Conservation (phyloP, 2,113 vertebrate genomes). For the Caranx ignobilis region DNA sequence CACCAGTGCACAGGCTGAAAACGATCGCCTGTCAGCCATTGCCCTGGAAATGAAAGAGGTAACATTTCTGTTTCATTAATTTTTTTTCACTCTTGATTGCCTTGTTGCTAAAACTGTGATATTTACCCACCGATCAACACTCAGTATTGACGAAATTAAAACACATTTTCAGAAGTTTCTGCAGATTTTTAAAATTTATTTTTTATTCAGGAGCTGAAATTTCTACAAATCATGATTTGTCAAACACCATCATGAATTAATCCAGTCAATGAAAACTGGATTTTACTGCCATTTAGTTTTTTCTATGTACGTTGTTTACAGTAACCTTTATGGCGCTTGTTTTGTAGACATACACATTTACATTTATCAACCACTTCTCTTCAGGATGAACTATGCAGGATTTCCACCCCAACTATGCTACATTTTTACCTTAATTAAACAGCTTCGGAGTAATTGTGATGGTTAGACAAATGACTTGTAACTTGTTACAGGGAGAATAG, state of each 20-base stretch:
- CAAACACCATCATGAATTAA: neutral
- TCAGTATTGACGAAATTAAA: too few relatives aligned
- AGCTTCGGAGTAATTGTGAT: too few relatives aligned
- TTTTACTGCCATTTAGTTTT: neutral
- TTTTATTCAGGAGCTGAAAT: too few relatives aligned
- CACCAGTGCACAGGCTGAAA: slow-evolving; percentile 91
- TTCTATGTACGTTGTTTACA: neutral
- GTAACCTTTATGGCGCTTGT: neutral
- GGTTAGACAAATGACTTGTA: too few relatives aligned
- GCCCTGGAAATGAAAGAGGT: slow-evolving; percentile 95
- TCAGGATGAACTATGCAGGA: neutral
- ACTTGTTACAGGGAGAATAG: too few relatives aligned
- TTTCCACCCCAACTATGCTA: too few relatives aligned
- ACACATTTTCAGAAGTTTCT: too few relatives aligned
- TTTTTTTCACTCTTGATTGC: neutral
- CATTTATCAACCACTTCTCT: neutral
- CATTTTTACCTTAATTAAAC: too few relatives aligned
- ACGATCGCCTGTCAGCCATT: slow-evolving; percentile 90
- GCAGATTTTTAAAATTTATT: too few relatives aligned
- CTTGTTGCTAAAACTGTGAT: neutral
- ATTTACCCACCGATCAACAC: too few relatives aligned
- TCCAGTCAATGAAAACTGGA: neutral
- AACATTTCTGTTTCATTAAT: neutral
- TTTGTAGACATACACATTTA: neutral
- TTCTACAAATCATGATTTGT: neutral